Percentiles rank a stretch among this genome's conserved stretches.
phyloP scores from a whole-genome alignment of 1,140 invertebrate species.

The Batillaria attramentaria region DNA sequence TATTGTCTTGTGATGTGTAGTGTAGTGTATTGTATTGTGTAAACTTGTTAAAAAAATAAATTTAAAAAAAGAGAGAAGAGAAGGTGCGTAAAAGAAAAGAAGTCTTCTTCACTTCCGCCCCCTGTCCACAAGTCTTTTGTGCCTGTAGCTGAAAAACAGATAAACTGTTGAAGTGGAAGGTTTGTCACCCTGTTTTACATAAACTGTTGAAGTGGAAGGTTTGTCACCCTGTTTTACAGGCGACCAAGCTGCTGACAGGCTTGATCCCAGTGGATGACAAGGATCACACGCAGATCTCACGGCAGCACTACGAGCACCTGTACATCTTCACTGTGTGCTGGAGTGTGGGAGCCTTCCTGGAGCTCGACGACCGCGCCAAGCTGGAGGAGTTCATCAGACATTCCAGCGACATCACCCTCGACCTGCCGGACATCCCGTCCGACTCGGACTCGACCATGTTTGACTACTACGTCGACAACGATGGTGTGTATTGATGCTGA shows the following conservation, averaged over 20 bases:
- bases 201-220: too few species aligned
- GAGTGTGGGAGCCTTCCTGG: conserved; percentile 90
- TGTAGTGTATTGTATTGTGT: too few species aligned
- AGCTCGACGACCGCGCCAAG: conserved; percentile 86
- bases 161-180: too few species aligned
- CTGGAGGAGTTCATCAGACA: conserved; percentile 84
- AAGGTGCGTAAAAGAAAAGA: too few species aligned
- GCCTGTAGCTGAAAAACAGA: too few species aligned
- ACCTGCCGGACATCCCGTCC: conserved; percentile 80
- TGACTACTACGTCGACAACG: conserved; percentile 85
- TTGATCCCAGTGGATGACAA: conserved; percentile 69
- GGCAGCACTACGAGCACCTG: conserved; percentile 71
- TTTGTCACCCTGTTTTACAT: too few species aligned
- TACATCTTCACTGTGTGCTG: conserved; percentile 72
- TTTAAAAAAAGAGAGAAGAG: too few species aligned
- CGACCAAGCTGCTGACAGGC: conserved; percentile 63
- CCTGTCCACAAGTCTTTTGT: too few species aligned
- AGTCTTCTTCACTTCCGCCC: too few species aligned
- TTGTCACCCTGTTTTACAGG: too few species aligned
- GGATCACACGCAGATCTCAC: conserved; percentile 54
- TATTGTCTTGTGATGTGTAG: too few species aligned
- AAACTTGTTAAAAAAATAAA: too few species aligned
- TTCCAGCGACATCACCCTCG: conserved; percentile 75
- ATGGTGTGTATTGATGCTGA: conserved; percentile 76
- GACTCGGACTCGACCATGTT: conserved; percentile 83